phyloP scores from a whole-genome alignment of 2,888 invertebrate genomes.

The Leptarthrus brevirostris region DNA sequence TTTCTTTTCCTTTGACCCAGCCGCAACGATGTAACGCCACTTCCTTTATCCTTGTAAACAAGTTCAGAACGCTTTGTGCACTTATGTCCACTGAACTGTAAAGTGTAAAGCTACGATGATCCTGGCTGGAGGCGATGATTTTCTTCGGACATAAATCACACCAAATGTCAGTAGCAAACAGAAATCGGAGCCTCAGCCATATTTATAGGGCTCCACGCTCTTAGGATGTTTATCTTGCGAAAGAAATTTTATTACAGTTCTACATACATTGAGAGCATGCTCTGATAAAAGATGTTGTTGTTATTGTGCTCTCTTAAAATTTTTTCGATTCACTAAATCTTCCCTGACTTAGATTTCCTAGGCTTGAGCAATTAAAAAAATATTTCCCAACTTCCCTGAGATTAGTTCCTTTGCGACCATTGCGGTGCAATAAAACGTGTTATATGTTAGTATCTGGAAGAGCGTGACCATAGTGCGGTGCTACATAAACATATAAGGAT shows the following conservation, averaged over 20 bases:
- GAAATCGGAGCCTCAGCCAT: slow-evolving; percentile 29
- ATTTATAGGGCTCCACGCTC: slow-evolving; percentile 46
- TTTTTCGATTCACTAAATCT: too few species aligned
- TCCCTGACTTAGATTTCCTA: too few species aligned
- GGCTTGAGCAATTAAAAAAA: too few species aligned
- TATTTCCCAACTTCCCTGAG: too few species aligned
- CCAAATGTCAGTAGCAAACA: slow-evolving; percentile 24
- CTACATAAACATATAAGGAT: too few species aligned
- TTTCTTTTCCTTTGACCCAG: too few species aligned
- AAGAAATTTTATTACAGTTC: not conserved
- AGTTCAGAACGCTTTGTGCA: slow-evolving; percentile 16
- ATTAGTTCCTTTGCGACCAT: too few species aligned
- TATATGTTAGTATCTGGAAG: too few species aligned
- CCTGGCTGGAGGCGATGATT: slow-evolving; percentile 13
- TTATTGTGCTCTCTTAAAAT: too few species aligned
- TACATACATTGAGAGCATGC: not conserved
- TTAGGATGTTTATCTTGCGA: slow-evolving; percentile 9
- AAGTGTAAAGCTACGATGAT: slow-evolving; percentile 18
- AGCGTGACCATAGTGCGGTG: too few species aligned
- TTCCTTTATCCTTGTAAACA: slow-evolving; percentile 30
- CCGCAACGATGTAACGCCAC: not conserved
- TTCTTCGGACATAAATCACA: slow-evolving; percentile 29
- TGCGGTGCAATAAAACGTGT: too few species aligned
- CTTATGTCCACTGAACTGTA: slow-evolving; percentile 20
- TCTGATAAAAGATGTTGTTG: not conserved